Conservation (phyloP, 2,797 vertebrate genomes). For the Cossypha heuglini region DNA sequence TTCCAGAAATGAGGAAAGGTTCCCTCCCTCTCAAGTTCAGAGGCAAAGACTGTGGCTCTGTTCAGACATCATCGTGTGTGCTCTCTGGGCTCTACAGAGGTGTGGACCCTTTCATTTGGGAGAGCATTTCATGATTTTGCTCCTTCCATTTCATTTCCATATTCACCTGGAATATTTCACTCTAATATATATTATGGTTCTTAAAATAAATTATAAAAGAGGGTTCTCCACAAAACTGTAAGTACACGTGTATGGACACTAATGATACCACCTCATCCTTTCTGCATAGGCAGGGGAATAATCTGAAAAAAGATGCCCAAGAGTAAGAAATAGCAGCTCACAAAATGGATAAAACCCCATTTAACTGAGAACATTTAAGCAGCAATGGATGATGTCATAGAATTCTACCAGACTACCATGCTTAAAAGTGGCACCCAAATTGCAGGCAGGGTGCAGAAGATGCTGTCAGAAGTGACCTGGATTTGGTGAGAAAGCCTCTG, state of each 20-base stretch:
- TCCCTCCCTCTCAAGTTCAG: not conserved
- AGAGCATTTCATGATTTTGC: not conserved
- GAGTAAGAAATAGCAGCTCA: not conserved
- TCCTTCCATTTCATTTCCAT: not conserved
- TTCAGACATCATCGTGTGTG: rapidly evolving
- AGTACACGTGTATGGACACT: rapidly evolving
- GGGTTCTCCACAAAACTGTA: not conserved
- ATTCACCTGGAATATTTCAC: not conserved
- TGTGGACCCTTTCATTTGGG: not conserved
- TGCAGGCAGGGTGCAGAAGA: not conserved
- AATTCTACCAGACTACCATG: not conserved
- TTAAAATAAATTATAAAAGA: not conserved
- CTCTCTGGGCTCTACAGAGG: not conserved
- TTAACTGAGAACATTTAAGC: not conserved
- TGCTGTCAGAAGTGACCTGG: not conserved
- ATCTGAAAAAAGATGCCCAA: not conserved
- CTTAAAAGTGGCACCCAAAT: not conserved
- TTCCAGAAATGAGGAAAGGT: not conserved
- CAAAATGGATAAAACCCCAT: not conserved
- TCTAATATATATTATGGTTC: not conserved
- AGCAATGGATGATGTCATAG: not conserved
- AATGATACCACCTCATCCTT: not conserved
- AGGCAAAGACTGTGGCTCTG: not conserved
- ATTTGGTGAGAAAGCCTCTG: not conserved
- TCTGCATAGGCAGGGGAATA: not conserved